phyloP scores from a whole-genome alignment of 2,797 vertebrate genomes.

The Sciaenops ocellatus region DNA sequence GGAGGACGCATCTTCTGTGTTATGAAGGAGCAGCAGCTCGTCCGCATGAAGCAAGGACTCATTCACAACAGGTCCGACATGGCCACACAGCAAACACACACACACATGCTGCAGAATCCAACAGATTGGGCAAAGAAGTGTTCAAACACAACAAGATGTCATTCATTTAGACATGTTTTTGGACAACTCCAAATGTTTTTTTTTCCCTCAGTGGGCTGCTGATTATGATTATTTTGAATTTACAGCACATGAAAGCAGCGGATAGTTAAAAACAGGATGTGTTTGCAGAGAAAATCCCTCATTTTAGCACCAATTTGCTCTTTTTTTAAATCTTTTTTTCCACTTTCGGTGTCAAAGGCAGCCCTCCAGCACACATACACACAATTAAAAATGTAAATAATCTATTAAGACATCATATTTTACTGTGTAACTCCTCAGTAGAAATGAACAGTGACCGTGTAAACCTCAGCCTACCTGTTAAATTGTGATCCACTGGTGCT shows the following conservation, averaged over 20 bases:
- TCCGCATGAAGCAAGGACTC: slow-evolving; percentile 22
- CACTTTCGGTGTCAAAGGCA: not conserved
- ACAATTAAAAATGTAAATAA: not conserved
- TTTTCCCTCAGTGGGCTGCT: not conserved
- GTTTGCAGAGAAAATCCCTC: not conserved
- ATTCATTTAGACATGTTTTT: not conserved
- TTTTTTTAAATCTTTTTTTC: not conserved
- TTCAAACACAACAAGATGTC: not conserved
- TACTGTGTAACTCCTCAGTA: not conserved
- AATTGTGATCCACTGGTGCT: slow-evolving; percentile 55
- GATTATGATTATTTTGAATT: not conserved
- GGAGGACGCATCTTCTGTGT: slow-evolving; percentile 35
- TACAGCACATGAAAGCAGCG: not conserved
- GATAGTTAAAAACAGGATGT: not conserved
- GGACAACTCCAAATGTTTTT: slow-evolving; percentile 3
- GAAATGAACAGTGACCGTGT: not conserved
- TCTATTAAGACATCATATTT: not conserved
- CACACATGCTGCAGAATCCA: not conserved
- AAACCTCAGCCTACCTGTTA: slow-evolving; percentile 71
- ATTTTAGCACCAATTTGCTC: not conserved
- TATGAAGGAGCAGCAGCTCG: slow-evolving; percentile 38
- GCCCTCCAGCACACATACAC: not conserved
- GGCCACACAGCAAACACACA: slow-evolving; percentile 8
- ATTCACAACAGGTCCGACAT: slow-evolving; percentile 46
- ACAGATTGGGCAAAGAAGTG: not conserved